Conservation (phyloP, 2,113 vertebrate species). For the human (Homo sapiens) region GRCh38 chr4:37259501-37260000, state of each 20-base stretch:
- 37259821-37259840: not conserved
- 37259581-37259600: too few relatives aligned
- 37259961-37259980: not conserved
- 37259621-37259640: not conserved
- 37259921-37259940: not conserved
- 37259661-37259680: not conserved
- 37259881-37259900: not conserved
- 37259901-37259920: not conserved
- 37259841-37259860: not conserved
- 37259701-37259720: not conserved
- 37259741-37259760: not conserved
- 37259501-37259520: rapidly evolving
- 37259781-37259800: not conserved
- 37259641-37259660: not conserved
- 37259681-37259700: not conserved
- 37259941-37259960: not conserved
- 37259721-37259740: rapidly evolving
- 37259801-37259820: not conserved
- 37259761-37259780: rapidly evolving
- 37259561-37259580: too few relatives aligned
- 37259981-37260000: not conserved
- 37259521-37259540: not conserved
- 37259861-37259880: not conserved
- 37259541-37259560: not conserved
- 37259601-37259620: not conserved